Conservation (phyloP, 2,113 vertebrate genomes). For the Ailuropoda melanoleuca region DNA sequence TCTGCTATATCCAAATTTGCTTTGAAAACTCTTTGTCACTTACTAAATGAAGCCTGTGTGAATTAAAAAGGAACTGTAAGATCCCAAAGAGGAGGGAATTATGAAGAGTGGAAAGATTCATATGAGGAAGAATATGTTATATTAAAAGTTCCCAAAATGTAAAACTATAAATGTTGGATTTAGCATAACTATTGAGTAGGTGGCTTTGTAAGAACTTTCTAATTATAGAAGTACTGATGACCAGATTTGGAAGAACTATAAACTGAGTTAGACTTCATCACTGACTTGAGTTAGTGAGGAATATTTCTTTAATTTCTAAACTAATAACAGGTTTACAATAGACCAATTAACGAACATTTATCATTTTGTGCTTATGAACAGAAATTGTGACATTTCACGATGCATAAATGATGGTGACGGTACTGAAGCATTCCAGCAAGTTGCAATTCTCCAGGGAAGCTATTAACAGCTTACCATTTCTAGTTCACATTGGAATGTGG, state of each 20-base stretch:
- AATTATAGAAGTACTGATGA: conserved; percentile 64
- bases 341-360: conserved; percentile 58
- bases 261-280: conserved; percentile 52
- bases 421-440: conserved; percentile 56
- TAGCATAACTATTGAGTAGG: conserved; percentile 69
- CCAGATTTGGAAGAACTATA: conserved; percentile 67
- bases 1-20: conserved; percentile 55
- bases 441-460: conserved; percentile 57
- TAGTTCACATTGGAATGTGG: conserved; percentile 43
- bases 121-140: conserved; percentile 45
- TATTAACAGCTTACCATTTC: conserved; percentile 67
- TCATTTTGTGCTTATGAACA: conserved; percentile 59
- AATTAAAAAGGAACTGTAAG: conserved; percentile 67
- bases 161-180: conserved; percentile 67
- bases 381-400: conserved; percentile 77
- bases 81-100: conserved; percentile 58
- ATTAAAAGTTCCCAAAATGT: conserved; percentile 67
- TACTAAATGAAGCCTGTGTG: conserved; percentile 59
- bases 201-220: conserved; percentile 69
- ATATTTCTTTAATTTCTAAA: conserved; percentile 56
- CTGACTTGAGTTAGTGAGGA: conserved; percentile 47
- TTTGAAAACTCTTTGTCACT: conserved; percentile 59
- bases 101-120: conserved; percentile 52
- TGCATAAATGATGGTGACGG: conserved; percentile 71
- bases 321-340: conserved; percentile 63